Conservation (phyloP, 2,797 vertebrate species). For the Coregonus sp. region DNA sequence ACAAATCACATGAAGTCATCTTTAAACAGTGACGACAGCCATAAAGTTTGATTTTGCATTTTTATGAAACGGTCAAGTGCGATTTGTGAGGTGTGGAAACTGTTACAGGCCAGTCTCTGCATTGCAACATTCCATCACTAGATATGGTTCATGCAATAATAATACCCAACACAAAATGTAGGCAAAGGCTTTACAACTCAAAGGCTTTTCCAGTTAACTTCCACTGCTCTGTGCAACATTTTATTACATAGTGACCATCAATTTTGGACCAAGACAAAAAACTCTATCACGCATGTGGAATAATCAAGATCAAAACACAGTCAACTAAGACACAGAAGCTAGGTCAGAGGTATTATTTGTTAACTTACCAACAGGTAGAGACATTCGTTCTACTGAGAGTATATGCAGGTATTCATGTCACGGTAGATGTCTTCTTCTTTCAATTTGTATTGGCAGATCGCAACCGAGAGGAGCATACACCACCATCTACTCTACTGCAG, state of each 20-base stretch:
- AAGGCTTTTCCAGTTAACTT: background rate
- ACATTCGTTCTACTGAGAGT: background rate
- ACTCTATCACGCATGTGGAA: too few relatives aligned
- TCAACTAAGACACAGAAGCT: background rate
- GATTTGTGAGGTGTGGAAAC: background rate
- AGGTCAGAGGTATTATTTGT: background rate
- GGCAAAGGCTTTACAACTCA: background rate
- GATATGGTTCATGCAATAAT: background rate
- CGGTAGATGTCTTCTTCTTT: background rate
- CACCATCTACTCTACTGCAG: too few relatives aligned
- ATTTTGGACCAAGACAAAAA: too few relatives aligned
- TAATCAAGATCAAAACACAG: background rate
- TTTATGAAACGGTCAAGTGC: constrained; percentile 47
- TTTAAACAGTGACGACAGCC: background rate
- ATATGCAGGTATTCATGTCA: background rate
- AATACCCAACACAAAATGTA: background rate
- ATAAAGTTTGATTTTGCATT: constrained; percentile 6
- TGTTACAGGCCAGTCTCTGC: background rate
- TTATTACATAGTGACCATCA: background rate
- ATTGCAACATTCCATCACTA: background rate
- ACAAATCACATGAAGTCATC: constrained; percentile 1
- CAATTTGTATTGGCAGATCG: too few relatives aligned
- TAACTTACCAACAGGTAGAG: background rate
- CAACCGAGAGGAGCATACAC: too few relatives aligned
- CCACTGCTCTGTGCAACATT: background rate